phyloP scores from a whole-genome alignment of 2,797 vertebrate genomes.

The Falco peregrinus region DNA sequence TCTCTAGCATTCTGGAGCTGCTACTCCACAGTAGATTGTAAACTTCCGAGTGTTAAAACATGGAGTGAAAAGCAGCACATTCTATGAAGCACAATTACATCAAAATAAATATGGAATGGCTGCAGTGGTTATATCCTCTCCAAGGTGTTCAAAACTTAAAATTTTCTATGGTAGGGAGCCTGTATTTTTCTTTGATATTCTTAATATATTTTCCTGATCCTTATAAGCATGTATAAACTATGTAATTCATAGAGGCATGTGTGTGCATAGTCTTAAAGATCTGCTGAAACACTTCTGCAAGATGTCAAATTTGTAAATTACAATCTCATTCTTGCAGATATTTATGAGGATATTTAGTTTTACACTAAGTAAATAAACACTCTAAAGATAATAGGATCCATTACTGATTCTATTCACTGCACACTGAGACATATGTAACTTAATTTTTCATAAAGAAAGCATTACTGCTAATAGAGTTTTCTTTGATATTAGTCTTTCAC shows the following conservation, averaged over 20 bases:
- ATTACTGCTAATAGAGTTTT: not conserved
- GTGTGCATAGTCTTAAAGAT: not conserved
- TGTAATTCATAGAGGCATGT: not conserved
- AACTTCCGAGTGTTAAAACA: not conserved
- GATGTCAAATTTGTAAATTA: not conserved
- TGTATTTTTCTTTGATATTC: not conserved
- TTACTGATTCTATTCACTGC: not conserved
- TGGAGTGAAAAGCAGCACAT: not conserved
- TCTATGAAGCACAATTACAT: not conserved
- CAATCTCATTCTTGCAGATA: not conserved
- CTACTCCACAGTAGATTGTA: not conserved
- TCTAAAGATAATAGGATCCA: not conserved
- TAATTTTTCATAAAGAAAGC: not conserved
- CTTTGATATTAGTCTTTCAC: not conserved
- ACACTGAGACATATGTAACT: not conserved
- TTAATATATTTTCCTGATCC: not conserved
- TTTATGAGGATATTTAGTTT: not conserved
- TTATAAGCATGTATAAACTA: not conserved
- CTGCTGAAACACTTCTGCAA: not conserved
- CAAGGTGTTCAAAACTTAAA: not conserved
- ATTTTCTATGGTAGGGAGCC: rapidly evolving
- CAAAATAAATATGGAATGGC: slow-evolving; percentile 15
- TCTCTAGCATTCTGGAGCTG: not conserved
- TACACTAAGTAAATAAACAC: not conserved
- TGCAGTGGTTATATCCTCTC: not conserved